Evolutionary conservation across 2,113 vertebrate genomes (phyloP).

Genomic region (Raphicerus campestris): DNA sequence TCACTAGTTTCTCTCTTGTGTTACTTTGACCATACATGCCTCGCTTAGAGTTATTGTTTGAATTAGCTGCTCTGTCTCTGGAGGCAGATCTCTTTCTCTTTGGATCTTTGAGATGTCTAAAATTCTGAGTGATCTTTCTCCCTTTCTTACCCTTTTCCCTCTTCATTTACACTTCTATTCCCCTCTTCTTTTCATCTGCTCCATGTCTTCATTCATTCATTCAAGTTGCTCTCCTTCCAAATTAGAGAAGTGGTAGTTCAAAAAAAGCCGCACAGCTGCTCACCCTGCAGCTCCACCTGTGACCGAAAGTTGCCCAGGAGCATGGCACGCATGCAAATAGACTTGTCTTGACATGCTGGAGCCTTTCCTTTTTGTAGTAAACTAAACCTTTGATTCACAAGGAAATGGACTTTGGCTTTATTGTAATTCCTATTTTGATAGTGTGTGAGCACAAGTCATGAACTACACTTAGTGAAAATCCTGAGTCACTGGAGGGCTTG

Average conservation of each 20-base stretch:
- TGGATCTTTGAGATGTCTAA: constrained; percentile 23
- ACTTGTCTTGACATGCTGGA: constrained; percentile 34
- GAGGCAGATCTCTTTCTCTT: constrained; percentile 1
- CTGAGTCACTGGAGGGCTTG: constrained; percentile 15
- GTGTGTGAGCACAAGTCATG: background rate
- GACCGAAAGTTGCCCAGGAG: constrained; percentile 33
- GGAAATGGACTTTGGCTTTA: constrained; percentile 47
- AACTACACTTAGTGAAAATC: constrained; percentile 29
- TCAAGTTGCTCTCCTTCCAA: background rate
- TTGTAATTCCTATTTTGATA: constrained; percentile 6
- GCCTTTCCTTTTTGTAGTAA: constrained; percentile 19
- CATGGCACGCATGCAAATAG: background rate
- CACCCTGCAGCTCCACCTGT: background rate
- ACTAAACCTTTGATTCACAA: constrained; percentile 43
- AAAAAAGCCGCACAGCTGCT: constrained; percentile 11
- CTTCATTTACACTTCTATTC: background rate
- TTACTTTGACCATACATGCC: background rate
- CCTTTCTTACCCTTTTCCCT: background rate
- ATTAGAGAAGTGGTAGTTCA: constrained; percentile 24
- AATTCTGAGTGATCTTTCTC: constrained; percentile 10
- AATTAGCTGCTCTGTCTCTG: constrained; percentile 33
- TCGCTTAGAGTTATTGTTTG: background rate
- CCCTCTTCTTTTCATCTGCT: background rate
- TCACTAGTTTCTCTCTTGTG: background rate
- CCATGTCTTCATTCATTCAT: background rate